Percentiles rank a stretch among this genome's conserved stretches.
Conservation (phyloP, 2,797 vertebrate species). For the Acanthornis magna region DNA sequence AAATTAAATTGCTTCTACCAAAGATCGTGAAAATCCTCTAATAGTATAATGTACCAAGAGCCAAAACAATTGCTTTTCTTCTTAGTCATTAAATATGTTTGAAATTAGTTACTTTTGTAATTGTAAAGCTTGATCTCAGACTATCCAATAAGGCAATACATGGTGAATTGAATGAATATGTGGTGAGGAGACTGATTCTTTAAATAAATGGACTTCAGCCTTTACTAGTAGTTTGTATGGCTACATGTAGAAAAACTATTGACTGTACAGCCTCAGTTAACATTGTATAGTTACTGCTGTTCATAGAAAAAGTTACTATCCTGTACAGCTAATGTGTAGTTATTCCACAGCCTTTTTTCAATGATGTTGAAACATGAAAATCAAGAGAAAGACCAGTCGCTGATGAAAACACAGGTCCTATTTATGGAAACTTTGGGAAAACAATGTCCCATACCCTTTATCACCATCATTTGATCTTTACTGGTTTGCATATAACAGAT, state of each 20-base stretch:
- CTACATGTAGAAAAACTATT: not conserved
- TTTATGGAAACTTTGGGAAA: not conserved
- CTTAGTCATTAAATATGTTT: not conserved
- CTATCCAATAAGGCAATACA: not conserved
- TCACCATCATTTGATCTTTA: not conserved
- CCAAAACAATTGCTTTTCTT: not conserved
- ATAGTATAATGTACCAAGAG: not conserved
- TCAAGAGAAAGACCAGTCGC: not conserved
- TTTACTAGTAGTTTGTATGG: not conserved
- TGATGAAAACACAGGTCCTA: not conserved
- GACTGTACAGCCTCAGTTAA: not conserved
- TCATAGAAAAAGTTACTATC: not conserved
- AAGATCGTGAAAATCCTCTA: not conserved
- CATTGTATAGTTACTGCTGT: not conserved
- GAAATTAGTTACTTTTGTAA: not conserved
- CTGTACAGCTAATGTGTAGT: not conserved
- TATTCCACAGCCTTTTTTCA: not conserved
- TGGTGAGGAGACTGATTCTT: not conserved
- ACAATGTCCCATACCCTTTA: not conserved
- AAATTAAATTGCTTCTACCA: slow-evolving; percentile 12
- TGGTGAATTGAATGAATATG: not conserved
- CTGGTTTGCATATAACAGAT: not conserved
- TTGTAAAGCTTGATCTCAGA: not conserved
- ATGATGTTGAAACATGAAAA: not conserved
- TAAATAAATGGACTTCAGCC: not conserved